Evolutionary conservation across 2,888 invertebrate species (phyloP), one percentile per base, ranked within the genome.

Genomic region (Drosophila glabriapex): DNA sequence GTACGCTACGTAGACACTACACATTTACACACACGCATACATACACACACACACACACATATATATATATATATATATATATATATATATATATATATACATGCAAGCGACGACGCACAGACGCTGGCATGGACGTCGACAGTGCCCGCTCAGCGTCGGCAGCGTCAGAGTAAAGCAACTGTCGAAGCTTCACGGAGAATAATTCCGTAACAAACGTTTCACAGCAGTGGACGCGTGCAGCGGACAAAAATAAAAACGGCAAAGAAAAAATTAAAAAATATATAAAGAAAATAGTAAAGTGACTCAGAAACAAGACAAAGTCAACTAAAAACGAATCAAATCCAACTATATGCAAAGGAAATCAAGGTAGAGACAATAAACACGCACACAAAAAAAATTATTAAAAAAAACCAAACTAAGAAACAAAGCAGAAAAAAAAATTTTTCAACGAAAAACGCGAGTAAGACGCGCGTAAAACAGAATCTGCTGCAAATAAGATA

Each of bases 191-290:
- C 76, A 82, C 70, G 82, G 88, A 77, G 89, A 84, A 91, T 89
- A 91, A 91, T 91, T 92, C 91, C 85, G 89, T 88, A 82, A 88
- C 83, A 81, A 89, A 88, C 92, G 82, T 85, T 92, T 87, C 89
- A 87, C 81, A 89, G 90, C 85, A 83, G 82, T 88, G 90, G 92
- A 85, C 90, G 86, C 89, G 87, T 80, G 78, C 70, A 89, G 89
- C 90, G 85, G 85, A 86, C 78, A 72, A 85, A 84, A 83, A 82
- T 83, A 78, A 81, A 77, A 82, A 10, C 78, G 71, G 71, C 69
- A 73, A 73, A 77, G 53, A 72, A 55, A 61, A 68, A 66, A 55
- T 25, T 53, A 35, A 65, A 62, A 55, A 52, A 68, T 52, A 58
- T 43, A 41, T 58, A 10, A 41, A 56, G 43, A 31, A 43, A 58